Conservation (phyloP, 2,888 invertebrate genomes). For the Hirtodrosophila cameraria region DNA sequence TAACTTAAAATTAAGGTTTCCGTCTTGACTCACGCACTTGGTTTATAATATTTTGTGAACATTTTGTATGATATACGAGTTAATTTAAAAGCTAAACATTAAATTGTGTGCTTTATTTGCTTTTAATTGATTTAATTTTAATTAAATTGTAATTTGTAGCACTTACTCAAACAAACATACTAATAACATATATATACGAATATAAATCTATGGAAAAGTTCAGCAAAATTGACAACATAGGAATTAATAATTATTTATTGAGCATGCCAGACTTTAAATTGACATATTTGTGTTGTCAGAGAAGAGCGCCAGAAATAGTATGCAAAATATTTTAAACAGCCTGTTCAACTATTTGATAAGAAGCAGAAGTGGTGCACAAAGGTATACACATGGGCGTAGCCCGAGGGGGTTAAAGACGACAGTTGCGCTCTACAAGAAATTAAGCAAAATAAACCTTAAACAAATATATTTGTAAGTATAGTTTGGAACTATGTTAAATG, state of each 20-base stretch:
- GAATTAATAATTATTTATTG: constrained; percentile 51
- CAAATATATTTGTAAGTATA: no score
- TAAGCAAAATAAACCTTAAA: no score
- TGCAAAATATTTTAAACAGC: constrained; percentile 47
- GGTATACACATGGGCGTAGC: no score
- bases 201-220: constrained; percentile 18
- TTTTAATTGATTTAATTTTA: constrained; percentile 58
- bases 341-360: constrained; percentile 46
- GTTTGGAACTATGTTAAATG: no score
- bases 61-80: not conserved
- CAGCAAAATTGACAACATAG: constrained; percentile 35
- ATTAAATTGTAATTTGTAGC: constrained; percentile 60
- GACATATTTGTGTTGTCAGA: constrained; percentile 19
- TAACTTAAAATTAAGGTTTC: no score
- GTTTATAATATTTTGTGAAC: not conserved
- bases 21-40: no score
- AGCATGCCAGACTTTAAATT: constrained; percentile 22
- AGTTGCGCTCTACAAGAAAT: no score
- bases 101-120: constrained; percentile 29
- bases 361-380: not conserved
- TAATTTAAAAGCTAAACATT: constrained; percentile 42
- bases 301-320: constrained; percentile 21
- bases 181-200: not conserved
- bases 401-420: no score
- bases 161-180: constrained; percentile 2